phyloP scores from a whole-genome alignment of 2,888 invertebrate species.

The Clitarchus hookeri region DNA sequence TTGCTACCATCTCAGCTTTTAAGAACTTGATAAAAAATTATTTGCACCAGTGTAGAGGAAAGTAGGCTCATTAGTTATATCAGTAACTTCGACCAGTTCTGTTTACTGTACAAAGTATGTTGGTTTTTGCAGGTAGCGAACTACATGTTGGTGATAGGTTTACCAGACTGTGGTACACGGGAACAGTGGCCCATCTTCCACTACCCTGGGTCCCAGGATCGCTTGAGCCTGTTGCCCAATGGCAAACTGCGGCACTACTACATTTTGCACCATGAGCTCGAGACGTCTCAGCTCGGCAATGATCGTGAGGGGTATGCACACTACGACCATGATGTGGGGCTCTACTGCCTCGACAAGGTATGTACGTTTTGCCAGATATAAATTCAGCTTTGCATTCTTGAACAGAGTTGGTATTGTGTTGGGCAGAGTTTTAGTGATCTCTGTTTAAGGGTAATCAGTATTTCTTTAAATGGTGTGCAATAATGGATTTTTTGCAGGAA shows the following conservation, averaged over 20 bases:
- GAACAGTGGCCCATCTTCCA: conserved; percentile 72
- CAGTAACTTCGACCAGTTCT: no score
- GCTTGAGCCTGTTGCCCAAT: conserved; percentile 67
- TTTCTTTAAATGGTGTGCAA: no score
- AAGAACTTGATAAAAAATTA: no score
- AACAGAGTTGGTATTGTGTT: no score
- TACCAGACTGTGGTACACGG: conserved; percentile 71
- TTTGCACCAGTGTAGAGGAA: no score
- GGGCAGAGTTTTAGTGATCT: no score
- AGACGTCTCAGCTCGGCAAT: conserved; percentile 47
- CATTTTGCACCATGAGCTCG: conserved; percentile 22
- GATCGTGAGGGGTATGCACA: conserved; percentile 59
- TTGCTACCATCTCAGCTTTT: no score
- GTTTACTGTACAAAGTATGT: no score
- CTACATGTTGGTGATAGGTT: conserved; percentile 53
- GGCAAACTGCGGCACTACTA: conserved; percentile 77
- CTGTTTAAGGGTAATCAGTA: no score
- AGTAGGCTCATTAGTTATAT: no score
- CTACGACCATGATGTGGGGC: conserved; percentile 73
- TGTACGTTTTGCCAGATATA: background rate
- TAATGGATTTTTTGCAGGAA: no score
- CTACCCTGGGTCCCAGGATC: conserved; percentile 63
- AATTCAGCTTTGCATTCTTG: no score
- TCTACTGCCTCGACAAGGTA: conserved; percentile 84
- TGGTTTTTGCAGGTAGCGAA: conserved; percentile 52